Conservation (phyloP, 2,113 vertebrate genomes). For the Pholis gunnellus region DNA sequence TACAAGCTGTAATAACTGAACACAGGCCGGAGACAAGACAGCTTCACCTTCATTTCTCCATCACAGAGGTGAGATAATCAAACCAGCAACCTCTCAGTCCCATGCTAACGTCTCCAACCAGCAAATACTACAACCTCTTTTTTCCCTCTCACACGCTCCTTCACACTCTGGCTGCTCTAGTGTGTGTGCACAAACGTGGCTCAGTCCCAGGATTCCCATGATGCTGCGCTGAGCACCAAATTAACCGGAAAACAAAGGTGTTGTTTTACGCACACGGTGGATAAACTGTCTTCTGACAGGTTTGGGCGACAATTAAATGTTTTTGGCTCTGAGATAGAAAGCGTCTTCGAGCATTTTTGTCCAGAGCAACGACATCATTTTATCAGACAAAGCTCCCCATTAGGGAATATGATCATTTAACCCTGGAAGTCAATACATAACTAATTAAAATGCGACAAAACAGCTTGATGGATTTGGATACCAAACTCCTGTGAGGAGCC, state of each 20-base stretch:
- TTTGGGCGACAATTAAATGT: not conserved
- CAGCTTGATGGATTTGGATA: too few relatives aligned
- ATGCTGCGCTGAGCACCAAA: constrained; percentile 37
- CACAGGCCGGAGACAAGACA: not conserved
- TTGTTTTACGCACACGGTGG: constrained; percentile 22
- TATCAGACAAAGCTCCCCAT: not conserved
- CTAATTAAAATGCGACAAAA: not conserved
- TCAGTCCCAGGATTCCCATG: not conserved
- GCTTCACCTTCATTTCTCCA: not conserved
- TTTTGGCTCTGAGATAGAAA: not conserved
- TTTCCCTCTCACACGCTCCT: not conserved
- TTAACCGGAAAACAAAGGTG: constrained; percentile 14
- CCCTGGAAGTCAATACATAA: not conserved
- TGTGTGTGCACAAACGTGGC: not conserved
- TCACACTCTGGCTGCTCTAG: constrained; percentile 13
- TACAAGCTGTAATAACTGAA: not conserved
- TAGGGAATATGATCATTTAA: not conserved
- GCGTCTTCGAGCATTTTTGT: not conserved
- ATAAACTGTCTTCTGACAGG: not conserved
- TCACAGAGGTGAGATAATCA: not conserved
- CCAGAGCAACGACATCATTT: accelerated
- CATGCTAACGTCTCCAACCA: constrained; percentile 3
- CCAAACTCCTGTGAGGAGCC: not conserved
- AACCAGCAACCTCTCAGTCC: not conserved
- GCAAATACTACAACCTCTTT: not conserved